phyloP scores from a whole-genome alignment of 2,797 vertebrate species.

The Rousettus madagascariensis region DNA sequence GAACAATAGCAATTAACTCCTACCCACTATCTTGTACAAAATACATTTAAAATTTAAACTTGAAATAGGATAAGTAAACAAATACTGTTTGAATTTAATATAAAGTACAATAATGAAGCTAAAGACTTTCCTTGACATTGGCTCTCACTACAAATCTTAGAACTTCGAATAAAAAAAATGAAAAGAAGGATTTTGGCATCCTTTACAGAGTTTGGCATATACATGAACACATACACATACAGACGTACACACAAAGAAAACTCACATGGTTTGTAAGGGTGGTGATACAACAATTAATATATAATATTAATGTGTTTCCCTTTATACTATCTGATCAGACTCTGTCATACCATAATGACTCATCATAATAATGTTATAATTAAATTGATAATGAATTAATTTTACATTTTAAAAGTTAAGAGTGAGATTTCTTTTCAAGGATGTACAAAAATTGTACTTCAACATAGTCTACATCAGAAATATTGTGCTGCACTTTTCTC shows the following conservation, averaged over 20 bases:
- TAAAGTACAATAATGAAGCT: not conserved
- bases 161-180: not conserved
- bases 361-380: not conserved
- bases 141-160: not conserved
- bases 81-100: not conserved
- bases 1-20: not conserved
- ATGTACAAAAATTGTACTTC: conserved; percentile 25
- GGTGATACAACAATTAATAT: not conserved
- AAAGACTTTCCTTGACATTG: conserved; percentile 4
- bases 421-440: conserved; percentile 29
- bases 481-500: conserved; percentile 27
- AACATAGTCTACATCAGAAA: not conserved
- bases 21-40: not conserved
- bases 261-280: not conserved
- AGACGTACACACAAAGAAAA: not conserved
- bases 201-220: not conserved
- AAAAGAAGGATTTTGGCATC: not conserved
- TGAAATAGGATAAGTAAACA: conserved; percentile 1
- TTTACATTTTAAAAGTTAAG: conserved; percentile 49
- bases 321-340: not conserved
- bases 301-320: not conserved
- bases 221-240: not conserved
- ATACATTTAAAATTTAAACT: not conserved
- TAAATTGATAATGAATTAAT: conserved; percentile 41
- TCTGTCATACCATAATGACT: conserved; percentile 13